phyloP scores from a whole-genome alignment of 37 sponge, comb jelly and placozoan genomes.

The Halichondria panicea region DNA sequence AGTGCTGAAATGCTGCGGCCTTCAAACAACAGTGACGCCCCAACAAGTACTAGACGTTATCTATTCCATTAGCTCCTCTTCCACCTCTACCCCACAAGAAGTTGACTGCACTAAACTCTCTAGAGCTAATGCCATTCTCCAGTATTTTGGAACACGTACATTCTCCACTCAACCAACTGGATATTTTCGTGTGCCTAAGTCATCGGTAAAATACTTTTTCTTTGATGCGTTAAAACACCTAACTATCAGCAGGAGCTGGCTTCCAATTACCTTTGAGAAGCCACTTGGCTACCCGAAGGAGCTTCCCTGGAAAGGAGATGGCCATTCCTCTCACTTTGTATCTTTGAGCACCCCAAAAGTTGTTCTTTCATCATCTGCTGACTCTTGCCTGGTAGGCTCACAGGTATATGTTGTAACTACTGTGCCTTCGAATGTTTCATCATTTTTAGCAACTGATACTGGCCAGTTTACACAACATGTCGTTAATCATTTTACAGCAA shows the following conservation, averaged over 20 bases:
- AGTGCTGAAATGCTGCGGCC: background rate
- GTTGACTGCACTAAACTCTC: conserved; percentile 6
- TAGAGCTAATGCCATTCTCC: conserved; percentile 41
- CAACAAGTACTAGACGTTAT: conserved; percentile 38
- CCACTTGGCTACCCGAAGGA: conserved; percentile 38
- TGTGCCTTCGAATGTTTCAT: background rate
- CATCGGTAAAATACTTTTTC: conserved; percentile 3
- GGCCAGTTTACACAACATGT: conserved; percentile 2
- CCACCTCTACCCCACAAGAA: background rate
- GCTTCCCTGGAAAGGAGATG: conserved; percentile 46
- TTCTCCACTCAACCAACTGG: background rate
- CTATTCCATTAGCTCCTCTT: background rate
- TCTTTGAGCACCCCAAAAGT: background rate
- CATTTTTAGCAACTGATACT: background rate
- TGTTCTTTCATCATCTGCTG: background rate
- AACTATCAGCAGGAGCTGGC: conserved; percentile 18
- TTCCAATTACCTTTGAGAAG: conserved; percentile 26
- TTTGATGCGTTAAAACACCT: conserved; percentile 5
- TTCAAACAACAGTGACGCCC: conserved; percentile 19
- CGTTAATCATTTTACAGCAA: conserved; percentile 11
- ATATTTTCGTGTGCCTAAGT: background rate
- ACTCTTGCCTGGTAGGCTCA: conserved; percentile 35
- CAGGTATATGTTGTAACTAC: conserved; percentile 25
- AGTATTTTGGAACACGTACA: conserved; percentile 1
- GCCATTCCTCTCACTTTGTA: conserved; percentile 21